Conservation (phyloP, 2,113 vertebrate species). For the Megalops atlanticus region DNA sequence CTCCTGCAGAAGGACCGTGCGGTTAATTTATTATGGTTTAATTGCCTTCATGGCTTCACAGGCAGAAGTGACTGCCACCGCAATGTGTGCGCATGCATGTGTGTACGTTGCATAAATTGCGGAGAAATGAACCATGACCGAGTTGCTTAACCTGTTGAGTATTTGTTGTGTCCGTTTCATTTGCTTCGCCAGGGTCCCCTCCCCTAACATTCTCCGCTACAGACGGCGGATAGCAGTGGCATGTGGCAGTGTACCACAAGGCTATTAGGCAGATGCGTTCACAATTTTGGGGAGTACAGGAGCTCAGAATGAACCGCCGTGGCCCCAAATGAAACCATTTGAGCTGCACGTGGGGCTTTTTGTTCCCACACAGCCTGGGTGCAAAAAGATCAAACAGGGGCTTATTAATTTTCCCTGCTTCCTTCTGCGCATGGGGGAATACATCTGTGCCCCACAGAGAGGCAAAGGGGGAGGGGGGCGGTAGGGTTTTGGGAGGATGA, state of each 20-base stretch:
- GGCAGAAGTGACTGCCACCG: not conserved
- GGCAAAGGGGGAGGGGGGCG: not conserved
- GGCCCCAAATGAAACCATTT: not conserved
- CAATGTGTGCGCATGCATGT: not conserved
- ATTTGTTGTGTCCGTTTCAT: not conserved
- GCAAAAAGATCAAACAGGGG: not conserved
- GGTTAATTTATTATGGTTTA: not conserved
- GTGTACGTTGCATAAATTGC: not conserved
- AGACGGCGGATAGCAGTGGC: not conserved
- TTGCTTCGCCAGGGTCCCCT: not conserved
- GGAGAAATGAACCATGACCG: not conserved
- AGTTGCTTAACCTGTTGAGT: not conserved
- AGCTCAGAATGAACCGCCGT: not conserved
- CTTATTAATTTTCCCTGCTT: not conserved
- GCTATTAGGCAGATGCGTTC: not conserved
- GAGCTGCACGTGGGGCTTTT: not conserved
- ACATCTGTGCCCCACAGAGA: slow-evolving; percentile 31
- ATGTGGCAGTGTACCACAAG: not conserved
- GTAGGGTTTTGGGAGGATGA: not conserved
- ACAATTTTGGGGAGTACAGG: not conserved
- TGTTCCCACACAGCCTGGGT: not conserved
- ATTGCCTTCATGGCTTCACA: not conserved
- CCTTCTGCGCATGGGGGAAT: slow-evolving; percentile 22
- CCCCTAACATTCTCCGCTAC: not conserved
- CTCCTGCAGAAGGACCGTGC: not conserved